These are phyloP conservation scores for Deroplatys truncata DNA, from an alignment of 2,888 invertebrate genomes.

Conservation along the genomic window DNA sequence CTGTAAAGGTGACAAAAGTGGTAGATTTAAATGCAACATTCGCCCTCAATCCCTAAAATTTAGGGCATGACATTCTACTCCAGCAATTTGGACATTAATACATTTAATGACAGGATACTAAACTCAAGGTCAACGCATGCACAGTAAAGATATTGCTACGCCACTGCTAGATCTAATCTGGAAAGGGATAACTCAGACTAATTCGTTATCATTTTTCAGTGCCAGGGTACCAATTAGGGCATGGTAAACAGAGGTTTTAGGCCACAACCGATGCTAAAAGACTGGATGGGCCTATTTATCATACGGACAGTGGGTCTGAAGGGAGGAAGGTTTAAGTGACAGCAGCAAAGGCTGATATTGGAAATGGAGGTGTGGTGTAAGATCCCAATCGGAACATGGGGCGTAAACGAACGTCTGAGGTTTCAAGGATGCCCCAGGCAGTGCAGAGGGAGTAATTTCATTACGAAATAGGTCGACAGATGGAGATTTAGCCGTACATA, in stretches of 20 bases:
- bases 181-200: not conserved
- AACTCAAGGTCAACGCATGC: not conserved
- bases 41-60: not conserved
- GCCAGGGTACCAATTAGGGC: not conserved
- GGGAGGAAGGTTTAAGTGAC: not conserved
- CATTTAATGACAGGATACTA: not conserved
- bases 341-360: not conserved
- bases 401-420: not conserved
- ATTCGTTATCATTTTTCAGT: not conserved
- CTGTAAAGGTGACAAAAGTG: too few species aligned
- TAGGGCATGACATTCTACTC: not conserved
- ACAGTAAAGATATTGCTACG: not conserved
- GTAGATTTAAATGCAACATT: too few species aligned
- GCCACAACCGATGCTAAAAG: not conserved
- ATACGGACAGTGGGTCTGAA: not conserved
- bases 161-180: not conserved
- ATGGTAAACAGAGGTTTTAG: not conserved
- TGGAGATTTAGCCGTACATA: not conserved
- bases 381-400: not conserved
- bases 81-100: not conserved
- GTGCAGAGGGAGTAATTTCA: not conserved
- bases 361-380: not conserved
- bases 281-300: not conserved
- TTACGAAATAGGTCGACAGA: not conserved
- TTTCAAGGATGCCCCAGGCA: not conserved